A percentile compares a stretch with the other conserved stretches of the same genome.
Evolutionary conservation across 2,113 vertebrate genomes (phyloP).

Genomic region (Tonatia bakeri): DNA sequence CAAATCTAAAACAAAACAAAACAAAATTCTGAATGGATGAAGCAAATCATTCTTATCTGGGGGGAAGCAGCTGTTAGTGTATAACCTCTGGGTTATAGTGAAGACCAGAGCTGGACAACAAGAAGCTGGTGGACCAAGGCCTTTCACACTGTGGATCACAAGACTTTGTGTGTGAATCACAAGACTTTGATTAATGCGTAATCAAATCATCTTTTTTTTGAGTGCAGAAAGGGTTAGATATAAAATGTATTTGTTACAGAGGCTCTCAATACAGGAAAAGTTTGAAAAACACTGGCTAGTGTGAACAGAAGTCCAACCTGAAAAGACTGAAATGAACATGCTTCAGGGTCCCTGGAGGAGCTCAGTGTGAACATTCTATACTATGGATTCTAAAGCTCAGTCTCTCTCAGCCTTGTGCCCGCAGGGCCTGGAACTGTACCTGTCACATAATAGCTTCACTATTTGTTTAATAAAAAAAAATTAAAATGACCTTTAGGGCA

Average conservation of each 20-base stretch:
- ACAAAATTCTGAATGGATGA: not conserved
- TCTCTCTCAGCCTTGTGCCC: not conserved
- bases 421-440: not conserved
- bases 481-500: not conserved
- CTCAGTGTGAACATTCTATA: rapidly evolving
- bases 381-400: not conserved
- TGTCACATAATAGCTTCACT: not conserved
- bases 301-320: not conserved
- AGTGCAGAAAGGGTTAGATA: not conserved
- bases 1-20: not conserved
- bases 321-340: not conserved
- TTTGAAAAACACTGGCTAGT: not conserved
- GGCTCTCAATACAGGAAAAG: not conserved
- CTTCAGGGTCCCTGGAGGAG: not conserved
- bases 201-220: not conserved
- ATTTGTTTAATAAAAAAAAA: not conserved
- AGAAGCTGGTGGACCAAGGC: not conserved
- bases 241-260: not conserved
- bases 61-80: not conserved
- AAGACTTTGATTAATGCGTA: not conserved
- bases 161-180: not conserved
- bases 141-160: not conserved
- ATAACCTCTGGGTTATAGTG: too few species aligned
- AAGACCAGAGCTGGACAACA: not conserved
- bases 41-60: not conserved